Evolutionary conservation across 2,113 vertebrate genomes (phyloP), one percentile per base, ranked within the genome.

Genomic region (Vanacampus margaritifer): DNA sequence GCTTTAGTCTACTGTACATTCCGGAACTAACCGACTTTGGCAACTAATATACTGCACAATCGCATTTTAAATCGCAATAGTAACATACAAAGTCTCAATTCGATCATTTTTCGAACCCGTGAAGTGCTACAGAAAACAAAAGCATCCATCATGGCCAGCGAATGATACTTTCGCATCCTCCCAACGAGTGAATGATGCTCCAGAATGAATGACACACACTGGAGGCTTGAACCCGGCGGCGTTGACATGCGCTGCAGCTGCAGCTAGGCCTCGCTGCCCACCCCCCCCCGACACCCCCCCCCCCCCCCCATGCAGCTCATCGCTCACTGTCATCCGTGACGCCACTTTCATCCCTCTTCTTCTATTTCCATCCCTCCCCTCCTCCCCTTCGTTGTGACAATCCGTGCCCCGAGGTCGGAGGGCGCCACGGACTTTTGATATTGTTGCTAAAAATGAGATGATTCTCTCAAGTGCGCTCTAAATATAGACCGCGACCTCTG

Each of bases 391-490:
- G 23, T 56, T 14, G 23, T 57, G 26, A 32, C 24, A 57, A 32
- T 57, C 80, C 69, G 16, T 73, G 81, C 76, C 86, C 85, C 76
- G 68, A 87, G 89, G 88, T 92, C 89, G 86, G 85, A 87, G 87
- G 88, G 82, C 87, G 83, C 87, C 75, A 72, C 69, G 79, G 83
- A 87, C 87, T 87, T 88, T 88, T 91, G 89, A 91, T 91, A 87
- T 85, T 67, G 32, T 84, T 86, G 78, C 89, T 91, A 90, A 90
- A 92, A 91, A 91, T 91, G n/a, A 91, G 69, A 87, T 79, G 82
- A 87, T 82, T 87, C 79, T 80, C 85, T 82, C 84, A 88, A 78
- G 73, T 85, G 81, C 66, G 28, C 5, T 71, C 79, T 89, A 89
- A 87, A 89, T 86, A 89, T 91, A 89, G 87, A 76, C 59, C 48